Evolutionary conservation across 2,113 vertebrate genomes (phyloP), one percentile per base, ranked within the genome.

Genomic region (Epinephelus moara): DNA sequence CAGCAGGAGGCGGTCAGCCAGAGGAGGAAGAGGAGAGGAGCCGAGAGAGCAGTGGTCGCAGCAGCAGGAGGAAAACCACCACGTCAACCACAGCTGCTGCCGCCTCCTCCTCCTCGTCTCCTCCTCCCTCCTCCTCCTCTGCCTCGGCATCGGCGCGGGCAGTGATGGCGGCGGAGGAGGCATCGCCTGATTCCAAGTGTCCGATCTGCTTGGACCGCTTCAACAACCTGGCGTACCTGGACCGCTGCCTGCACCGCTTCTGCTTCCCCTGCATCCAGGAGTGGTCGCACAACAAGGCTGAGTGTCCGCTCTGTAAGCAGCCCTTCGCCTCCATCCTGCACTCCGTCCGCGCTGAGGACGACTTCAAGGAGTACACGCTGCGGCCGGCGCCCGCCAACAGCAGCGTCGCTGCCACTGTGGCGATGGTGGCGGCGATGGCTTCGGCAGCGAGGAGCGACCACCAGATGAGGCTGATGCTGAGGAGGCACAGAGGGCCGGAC

Each of bases 241-340:
- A 97, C 89, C 94, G 95, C 82, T 99, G 97, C 87, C 95, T 97
- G 83, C 97, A 99, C 52, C 96, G 95, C 71, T 99, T 99, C 91
- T 98, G 97, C 87, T 99, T 98, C 87, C 94, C 95, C 3, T 99
- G 97, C 91, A 96, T 98, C 70, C 96, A 97, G 57, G 97, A 99
- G 66, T 98, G 97, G 97, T 97, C 97, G 4, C 97, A 96, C 89
- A 98, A 96, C 95, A 99, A 99, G 94, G 96, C 97, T 0, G 97
- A 98, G 80, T 99, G 97, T 69, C 97, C 97, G 0, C 95, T 99
- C 0, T 99, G 97, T 93, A 98, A 99, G 80, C 97, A 98, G 42
- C 96, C 97, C 0, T 99, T 98, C 87, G 83, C 93, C 87, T 97
- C 97, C 68, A 98, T 99, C 88, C 95, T 97, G 83, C 97, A 98